These are phyloP conservation scores for Brevipalpus yothersi DNA, from an alignment of 1,140 invertebrate species.

Conservation along the genomic window DNA sequence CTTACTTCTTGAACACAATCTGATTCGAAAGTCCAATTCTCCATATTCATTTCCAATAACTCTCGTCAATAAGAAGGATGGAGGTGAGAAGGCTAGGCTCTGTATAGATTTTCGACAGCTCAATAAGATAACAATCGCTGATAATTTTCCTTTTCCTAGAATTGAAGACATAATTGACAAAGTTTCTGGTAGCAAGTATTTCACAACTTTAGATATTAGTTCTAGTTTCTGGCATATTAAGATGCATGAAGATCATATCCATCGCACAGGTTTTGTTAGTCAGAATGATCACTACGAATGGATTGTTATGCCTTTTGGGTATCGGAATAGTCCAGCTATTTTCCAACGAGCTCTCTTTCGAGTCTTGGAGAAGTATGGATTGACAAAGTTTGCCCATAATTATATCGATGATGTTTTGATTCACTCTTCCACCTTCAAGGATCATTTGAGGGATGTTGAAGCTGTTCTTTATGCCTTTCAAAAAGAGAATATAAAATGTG, in stretches of 20 bases:
- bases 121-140: neutral
- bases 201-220: slow-evolving; percentile 4
- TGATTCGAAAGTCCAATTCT: neutral
- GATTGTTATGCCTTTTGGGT: slow-evolving; percentile 20
- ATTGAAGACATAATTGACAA: slow-evolving; percentile 1
- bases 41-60: neutral
- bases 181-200: slow-evolving; percentile 2
- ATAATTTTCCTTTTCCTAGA: neutral
- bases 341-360: no score
- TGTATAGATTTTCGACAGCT: no score
- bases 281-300: slow-evolving; percentile 9
- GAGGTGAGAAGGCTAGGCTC: no score
- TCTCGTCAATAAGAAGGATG: neutral
- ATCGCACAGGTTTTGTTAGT: slow-evolving; percentile 13
- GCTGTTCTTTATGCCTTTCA: neutral
- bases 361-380: neutral
- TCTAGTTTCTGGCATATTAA: slow-evolving; percentile 19
- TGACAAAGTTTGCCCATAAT: slow-evolving; percentile 14
- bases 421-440: slow-evolving; percentile 11
- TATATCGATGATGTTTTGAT: slow-evolving; percentile 19
- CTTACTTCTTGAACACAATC: neutral
- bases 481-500: neutral
- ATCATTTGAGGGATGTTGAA: slow-evolving; percentile 2
- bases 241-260: slow-evolving; percentile 12
- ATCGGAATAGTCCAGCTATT: slow-evolving; percentile 19